phyloP scores from a whole-genome alignment of 2,113 vertebrate genomes.

The Cervus canadensis region DNA sequence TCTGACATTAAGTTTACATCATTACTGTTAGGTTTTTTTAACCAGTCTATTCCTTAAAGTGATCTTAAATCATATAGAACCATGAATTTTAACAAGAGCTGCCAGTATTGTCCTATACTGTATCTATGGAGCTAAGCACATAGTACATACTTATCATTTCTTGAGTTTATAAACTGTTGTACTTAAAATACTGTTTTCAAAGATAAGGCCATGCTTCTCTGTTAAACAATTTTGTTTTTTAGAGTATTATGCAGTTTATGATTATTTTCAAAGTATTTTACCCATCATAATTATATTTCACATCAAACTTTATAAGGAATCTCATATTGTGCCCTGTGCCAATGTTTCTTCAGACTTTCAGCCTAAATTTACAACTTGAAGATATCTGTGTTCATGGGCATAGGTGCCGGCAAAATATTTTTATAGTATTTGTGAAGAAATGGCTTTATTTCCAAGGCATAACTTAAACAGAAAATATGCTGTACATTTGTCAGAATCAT shows the following conservation, averaged over 20 bases:
- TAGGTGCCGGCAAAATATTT: background rate
- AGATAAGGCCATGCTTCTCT: background rate
- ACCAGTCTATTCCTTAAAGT: background rate
- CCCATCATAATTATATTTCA: background rate
- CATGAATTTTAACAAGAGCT: background rate
- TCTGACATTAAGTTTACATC: background rate
- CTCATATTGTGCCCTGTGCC: background rate
- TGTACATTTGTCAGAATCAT: background rate
- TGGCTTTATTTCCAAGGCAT: background rate
- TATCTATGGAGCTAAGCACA: background rate
- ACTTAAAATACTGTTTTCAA: background rate
- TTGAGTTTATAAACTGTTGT: background rate
- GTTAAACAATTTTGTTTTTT: background rate
- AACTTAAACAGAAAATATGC: background rate
- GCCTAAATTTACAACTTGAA: background rate
- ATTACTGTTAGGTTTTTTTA: background rate
- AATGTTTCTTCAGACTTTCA: background rate
- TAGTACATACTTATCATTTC: background rate
- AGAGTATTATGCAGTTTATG: background rate
- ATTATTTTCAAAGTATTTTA: background rate
- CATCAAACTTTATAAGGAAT: background rate
- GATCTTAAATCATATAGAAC: background rate
- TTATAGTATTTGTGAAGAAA: background rate
- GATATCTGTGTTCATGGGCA: background rate
- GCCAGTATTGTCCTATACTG: background rate